Percentiles rank a stretch among this genome's conserved stretches.
phyloP scores from a whole-genome alignment of 1,140 invertebrate species.

The Harlomillsia oculata region DNA sequence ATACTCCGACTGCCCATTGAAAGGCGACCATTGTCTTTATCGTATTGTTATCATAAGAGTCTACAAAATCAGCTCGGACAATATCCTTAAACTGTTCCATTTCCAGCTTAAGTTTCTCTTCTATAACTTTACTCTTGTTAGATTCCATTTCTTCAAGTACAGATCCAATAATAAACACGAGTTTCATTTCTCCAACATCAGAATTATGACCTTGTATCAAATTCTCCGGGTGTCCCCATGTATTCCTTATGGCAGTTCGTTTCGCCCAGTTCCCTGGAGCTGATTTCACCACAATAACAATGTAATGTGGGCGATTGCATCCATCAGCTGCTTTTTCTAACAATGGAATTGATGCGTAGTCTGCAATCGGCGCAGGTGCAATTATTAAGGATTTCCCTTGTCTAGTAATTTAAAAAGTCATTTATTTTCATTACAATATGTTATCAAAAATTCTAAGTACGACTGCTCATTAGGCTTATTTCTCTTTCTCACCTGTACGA shows the following conservation, averaged over 20 bases:
- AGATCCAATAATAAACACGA: constrained; percentile 55
- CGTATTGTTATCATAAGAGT: constrained; percentile 83
- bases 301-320: constrained; percentile 39
- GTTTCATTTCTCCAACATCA: neutral
- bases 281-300: constrained; percentile 74
- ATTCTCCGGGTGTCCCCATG: constrained; percentile 70
- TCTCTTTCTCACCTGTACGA: neutral
- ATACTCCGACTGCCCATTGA: constrained; percentile 66
- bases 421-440: neutral
- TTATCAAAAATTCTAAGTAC: neutral
- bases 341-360: constrained; percentile 3
- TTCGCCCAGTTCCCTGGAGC: constrained; percentile 57
- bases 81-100: constrained; percentile 61
- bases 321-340: constrained; percentile 7
- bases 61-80: constrained; percentile 58
- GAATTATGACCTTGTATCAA: neutral
- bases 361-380: constrained; percentile 13
- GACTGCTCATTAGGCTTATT: neutral
- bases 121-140: neutral
- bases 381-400: constrained; percentile 4
- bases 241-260: constrained; percentile 61
- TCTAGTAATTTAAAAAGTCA: neutral
- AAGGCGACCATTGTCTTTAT: constrained; percentile 84
- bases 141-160: constrained; percentile 61
- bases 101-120: constrained; percentile 50